Conservation (phyloP, 2,113 vertebrate species). For the Chionomys nivalis region DNA sequence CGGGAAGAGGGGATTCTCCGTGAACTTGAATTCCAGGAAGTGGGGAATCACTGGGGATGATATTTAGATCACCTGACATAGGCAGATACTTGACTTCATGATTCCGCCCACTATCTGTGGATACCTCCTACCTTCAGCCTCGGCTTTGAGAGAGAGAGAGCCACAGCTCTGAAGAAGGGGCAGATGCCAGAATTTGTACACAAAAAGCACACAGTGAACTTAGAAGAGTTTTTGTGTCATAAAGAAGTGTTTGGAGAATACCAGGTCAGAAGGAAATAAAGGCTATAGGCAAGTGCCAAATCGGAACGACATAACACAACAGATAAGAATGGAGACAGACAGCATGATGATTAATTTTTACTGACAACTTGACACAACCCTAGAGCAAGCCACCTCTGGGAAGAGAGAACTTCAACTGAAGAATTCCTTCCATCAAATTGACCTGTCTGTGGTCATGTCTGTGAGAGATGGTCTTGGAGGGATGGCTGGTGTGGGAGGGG, state of each 20-base stretch:
- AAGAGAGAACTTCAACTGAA: neutral
- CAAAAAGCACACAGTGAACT: neutral
- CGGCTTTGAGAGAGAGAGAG: neutral
- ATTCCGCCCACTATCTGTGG: neutral
- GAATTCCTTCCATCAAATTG: neutral
- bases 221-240: neutral
- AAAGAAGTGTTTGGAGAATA: neutral
- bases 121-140: neutral
- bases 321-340: neutral
- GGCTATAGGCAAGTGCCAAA: neutral
- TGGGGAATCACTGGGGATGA: neutral
- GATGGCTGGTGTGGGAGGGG: neutral
- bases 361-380: neutral
- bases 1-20: neutral
- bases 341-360: neutral
- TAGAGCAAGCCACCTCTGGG: neutral
- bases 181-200: neutral
- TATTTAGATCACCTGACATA: neutral
- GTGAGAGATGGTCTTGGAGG: neutral
- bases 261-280: neutral
- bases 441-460: no score
- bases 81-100: neutral
- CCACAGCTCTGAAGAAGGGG: neutral
- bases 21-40: neutral
- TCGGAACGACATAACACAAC: no score